Base-by-base conservation (phyloP, 2,888 invertebrate genomes). In the Schrankia costaestrigalis region DNA sequence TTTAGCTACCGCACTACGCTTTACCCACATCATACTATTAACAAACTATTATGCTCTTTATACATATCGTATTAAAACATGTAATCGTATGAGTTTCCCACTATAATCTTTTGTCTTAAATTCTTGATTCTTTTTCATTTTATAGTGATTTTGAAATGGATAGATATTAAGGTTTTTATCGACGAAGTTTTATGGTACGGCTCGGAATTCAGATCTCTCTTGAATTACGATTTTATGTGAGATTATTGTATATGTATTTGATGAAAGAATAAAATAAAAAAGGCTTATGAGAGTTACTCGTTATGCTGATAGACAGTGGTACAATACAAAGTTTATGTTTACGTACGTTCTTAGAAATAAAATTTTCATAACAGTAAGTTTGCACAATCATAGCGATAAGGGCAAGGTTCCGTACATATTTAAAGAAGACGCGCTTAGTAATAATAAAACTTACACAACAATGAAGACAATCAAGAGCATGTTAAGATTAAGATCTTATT, bases 1-100 rank as follows among this genome's bases (percentile, higher is more conserved):
- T 64, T 64, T 53, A 62, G 66, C 66, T 64, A 57, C 55, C 45
- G 51, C 35, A 38, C 48, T 67, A 72, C 65, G 63, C 60, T 47
- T 46, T 53, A 56, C 73, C 71, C 75, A 63, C 63, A 72, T 72
- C 51, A 18, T 18, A 24, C 28, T 4, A 25, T 3, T n/a, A 22
- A 25, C 24, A 44, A 37, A 26, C 41, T 21, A 38, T 42, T 38
- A 31, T 40, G 19, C 35, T 12, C 35, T 36, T 42, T 56, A 45
- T 33, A 7, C 11, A 11, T 15, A 11, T 6, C 2, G 19, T 0
- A 6, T 30, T 48, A 21, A 27, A 15, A 23, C 19, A 13, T 28
- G 23, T 8, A 11, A 11, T 41, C n/a, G 29, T 23, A 14, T 36
- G 17, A 10, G 5, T 17, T 6, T 22, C 5, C 18, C 17, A 41